A percentile compares a stretch with the other conserved stretches of the same genome.
phyloP scores from a whole-genome alignment of 2,888 invertebrate species.

The Tanypteryx hageni region DNA sequence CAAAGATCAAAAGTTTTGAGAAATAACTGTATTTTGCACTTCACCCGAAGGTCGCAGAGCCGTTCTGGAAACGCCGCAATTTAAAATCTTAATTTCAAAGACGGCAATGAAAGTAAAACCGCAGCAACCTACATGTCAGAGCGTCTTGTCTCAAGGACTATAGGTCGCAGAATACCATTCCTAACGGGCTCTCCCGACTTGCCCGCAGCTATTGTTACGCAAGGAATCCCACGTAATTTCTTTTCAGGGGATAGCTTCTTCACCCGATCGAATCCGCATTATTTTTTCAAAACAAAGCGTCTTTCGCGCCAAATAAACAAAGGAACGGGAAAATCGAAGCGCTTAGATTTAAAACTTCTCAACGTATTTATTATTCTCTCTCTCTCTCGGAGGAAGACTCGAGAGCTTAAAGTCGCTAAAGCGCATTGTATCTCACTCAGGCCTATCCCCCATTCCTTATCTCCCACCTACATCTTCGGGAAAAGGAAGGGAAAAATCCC shows the following conservation, averaged over 20 bases:
- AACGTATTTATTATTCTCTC: constrained; percentile 22
- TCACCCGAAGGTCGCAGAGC: neutral
- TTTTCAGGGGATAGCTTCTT: neutral
- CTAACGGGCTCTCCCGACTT: constrained; percentile 8
- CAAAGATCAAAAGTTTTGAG: constrained; percentile 2
- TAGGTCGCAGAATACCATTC: constrained; percentile 1
- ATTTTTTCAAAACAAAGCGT: neutral
- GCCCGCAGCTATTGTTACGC: constrained; percentile 5
- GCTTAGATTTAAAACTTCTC: constrained; percentile 6
- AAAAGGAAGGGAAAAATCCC: constrained; percentile 15
- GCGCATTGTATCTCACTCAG: constrained; percentile 20
- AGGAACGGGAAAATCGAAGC: neutral
- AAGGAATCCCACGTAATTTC: neutral
- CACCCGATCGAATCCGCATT: neutral
- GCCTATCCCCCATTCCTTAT: constrained; percentile 49
- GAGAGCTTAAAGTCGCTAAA: constrained; percentile 19
- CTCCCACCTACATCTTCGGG: constrained; percentile 34
- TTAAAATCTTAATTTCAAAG: neutral
- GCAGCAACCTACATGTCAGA: constrained; percentile 9
- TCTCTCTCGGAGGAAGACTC: neutral
- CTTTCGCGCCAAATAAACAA: neutral
- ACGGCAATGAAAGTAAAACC: constrained; percentile 23
- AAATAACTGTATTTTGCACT: constrained; percentile 26
- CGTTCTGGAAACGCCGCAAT: constrained; percentile 18
- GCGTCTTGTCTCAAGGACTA: constrained; percentile 29